Evolutionary conservation across 2,113 vertebrate species (phyloP).

Genomic region (Tonatia bakeri): DNA sequence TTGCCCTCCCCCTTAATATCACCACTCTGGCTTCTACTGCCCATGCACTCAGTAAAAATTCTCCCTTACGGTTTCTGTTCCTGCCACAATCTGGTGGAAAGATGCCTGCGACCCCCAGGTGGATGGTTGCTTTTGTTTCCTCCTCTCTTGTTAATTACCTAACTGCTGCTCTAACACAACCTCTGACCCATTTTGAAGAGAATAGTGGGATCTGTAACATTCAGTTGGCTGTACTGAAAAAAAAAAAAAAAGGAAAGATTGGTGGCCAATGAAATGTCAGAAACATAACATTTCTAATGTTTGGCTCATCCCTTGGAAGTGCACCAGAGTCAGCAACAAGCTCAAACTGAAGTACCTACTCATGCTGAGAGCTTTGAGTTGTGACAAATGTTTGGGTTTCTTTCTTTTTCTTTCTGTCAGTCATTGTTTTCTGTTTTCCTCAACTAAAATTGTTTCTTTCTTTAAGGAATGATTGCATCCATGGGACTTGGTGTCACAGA

Average conservation of each 20-base stretch:
- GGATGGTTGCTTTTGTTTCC: neutral
- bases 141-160: neutral
- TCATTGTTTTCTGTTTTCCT: neutral
- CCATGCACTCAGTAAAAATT: neutral
- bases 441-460: neutral
- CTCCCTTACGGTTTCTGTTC: neutral
- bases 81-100: neutral
- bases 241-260: neutral
- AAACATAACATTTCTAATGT: neutral
- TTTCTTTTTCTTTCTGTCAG: neutral
- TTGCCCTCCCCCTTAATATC: too few species aligned
- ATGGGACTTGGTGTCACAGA: neutral
- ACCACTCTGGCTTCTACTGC: neutral
- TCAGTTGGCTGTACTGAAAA: neutral
- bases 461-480: neutral
- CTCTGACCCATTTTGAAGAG: neutral
- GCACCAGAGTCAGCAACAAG: neutral
- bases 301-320: neutral
- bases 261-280: constrained; percentile 22
- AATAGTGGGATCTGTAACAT: neutral
- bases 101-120: neutral
- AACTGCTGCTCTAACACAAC: neutral
- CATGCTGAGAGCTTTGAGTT: neutral
- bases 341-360: neutral
- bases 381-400: neutral